phyloP scores from a whole-genome alignment of 1,140 invertebrate genomes.

The Drosophila pseudoananassae region DNA sequence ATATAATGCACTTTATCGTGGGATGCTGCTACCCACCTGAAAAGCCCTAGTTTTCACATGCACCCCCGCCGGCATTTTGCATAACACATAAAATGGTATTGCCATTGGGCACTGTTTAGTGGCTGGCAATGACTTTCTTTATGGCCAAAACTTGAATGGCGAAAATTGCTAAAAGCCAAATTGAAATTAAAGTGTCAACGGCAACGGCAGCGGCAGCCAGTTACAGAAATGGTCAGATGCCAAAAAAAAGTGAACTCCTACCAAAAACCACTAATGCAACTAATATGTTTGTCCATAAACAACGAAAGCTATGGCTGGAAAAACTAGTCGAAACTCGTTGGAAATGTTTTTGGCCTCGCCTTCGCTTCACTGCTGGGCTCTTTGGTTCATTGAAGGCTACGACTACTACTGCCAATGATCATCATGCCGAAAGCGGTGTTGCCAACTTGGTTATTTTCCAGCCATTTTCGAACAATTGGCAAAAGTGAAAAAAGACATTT shows the following conservation, averaged over 20 bases:
- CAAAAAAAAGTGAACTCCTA: conserved; percentile 57
- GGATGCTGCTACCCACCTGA: conserved; percentile 29
- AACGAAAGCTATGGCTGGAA: conserved; percentile 68
- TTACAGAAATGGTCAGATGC: conserved; percentile 65
- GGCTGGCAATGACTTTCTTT: conserved; percentile 71
- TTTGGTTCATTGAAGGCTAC: conserved; percentile 50
- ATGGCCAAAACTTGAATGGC: conserved; percentile 45
- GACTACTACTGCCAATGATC: conserved; percentile 30
- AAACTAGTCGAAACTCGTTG: conserved; percentile 56
- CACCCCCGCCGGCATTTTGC: conserved; percentile 53
- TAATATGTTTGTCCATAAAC: conserved; percentile 80
- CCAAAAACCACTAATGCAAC: conserved; percentile 58
- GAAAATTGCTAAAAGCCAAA: conserved; percentile 69
- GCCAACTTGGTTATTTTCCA: background rate
- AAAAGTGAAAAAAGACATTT: background rate
- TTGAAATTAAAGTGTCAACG: conserved; percentile 77
- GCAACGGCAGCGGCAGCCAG: conserved; percentile 58
- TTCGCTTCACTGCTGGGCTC: conserved; percentile 28
- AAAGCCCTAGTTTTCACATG: conserved; percentile 32
- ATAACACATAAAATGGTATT: conserved; percentile 53
- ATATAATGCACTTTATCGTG: conserved; percentile 29
- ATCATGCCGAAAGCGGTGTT: conserved; percentile 17
- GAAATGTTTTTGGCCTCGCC: conserved; percentile 38
- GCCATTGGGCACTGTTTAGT: conserved; percentile 52
- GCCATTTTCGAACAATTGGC: background rate